Base-by-base conservation (phyloP, 2,888 invertebrate genomes). In the Ormyrus thymus region DNA sequence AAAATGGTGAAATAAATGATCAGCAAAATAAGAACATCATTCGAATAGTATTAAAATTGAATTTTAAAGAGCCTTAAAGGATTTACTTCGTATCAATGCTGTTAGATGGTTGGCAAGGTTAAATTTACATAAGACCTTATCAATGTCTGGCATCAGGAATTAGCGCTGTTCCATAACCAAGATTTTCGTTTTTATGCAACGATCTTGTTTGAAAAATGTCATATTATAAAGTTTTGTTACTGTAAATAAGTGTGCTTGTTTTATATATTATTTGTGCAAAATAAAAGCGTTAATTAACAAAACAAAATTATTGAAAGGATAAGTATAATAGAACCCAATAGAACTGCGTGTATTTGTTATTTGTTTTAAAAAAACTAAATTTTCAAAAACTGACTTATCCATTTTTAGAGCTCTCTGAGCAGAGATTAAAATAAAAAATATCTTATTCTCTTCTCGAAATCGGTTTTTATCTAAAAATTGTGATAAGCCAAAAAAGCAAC, bases 161-260 rank as follows among this genome's bases (percentile, higher is more conserved):
- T 86, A 87, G 85, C 87, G 85, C 77, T 84, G 86, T 87, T 86
- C 86, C 77, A 86, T 83, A 86, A 86, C 84, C 84, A 79, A 71
- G 73, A 79, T 78, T 76, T 62, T 58, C 76, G 66, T 76, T 78
- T 29, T 73, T 72, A 69, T 79, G 62, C 58, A 73, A 73, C 71
- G 56, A 66, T 48, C 48, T 68, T 15, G 15, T 64, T 65, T 48
- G 43, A 59, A 64, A 7, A 45, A 59, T 29, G 58, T 61, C 11
- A 56, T 61, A 62, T 51, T n/a, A 65, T 46, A 51, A 59, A 58
- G 64, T 64, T 53, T 68, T 70, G 66, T 78, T 70, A 71, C 58
- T 78, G 70, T 76, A 68, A 58, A 69, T 73, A 64, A 65, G 78
- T 74, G 46, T 61, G 43, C 64, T 29, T 81, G 72, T 65, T 70